Percentiles rank a stretch among this genome's conserved stretches.
phyloP scores from a whole-genome alignment of 2,113 vertebrate species.

The Nothobranchius kuhntae region DNA sequence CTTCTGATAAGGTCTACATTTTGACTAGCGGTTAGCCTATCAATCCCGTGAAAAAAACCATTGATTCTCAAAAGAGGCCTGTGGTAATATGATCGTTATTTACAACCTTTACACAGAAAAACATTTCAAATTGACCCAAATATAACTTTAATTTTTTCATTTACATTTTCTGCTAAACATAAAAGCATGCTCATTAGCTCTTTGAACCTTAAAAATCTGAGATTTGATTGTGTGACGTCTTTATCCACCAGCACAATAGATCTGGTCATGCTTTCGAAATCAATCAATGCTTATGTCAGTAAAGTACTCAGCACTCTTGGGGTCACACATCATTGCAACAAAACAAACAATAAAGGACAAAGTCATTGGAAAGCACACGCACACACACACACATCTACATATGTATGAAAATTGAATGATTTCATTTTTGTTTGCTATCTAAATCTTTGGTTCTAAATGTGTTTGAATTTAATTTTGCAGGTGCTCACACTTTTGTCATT shows the following conservation, averaged over 20 bases:
- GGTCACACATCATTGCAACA: neutral
- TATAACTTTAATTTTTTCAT: no score
- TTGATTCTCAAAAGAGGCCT: no score
- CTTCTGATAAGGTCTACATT: no score
- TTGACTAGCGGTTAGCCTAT: no score
- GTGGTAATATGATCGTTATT: no score
- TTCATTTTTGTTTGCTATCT: neutral
- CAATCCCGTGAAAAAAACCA: no score
- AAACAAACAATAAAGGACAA: neutral
- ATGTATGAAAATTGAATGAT: neutral
- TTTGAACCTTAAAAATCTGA: neutral
- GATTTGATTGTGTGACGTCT: neutral
- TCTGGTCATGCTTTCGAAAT: neutral
- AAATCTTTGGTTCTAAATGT: constrained; percentile 29
- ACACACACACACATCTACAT: no score
- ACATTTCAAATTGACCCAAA: no score
- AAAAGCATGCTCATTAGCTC: neutral
- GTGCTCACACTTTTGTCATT: constrained; percentile 82
- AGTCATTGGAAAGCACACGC: neutral
- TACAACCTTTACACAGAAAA: no score
- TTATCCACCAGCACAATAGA: neutral
- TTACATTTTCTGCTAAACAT: neutral
- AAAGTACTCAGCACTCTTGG: neutral
- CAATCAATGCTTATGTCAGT: neutral
- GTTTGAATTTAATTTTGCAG: constrained; percentile 80